Percentiles rank a stretch among this genome's conserved stretches.
Evolutionary conservation across 2,888 invertebrate genomes (phyloP).

Genomic region (Lasioglossum zephyrum): DNA sequence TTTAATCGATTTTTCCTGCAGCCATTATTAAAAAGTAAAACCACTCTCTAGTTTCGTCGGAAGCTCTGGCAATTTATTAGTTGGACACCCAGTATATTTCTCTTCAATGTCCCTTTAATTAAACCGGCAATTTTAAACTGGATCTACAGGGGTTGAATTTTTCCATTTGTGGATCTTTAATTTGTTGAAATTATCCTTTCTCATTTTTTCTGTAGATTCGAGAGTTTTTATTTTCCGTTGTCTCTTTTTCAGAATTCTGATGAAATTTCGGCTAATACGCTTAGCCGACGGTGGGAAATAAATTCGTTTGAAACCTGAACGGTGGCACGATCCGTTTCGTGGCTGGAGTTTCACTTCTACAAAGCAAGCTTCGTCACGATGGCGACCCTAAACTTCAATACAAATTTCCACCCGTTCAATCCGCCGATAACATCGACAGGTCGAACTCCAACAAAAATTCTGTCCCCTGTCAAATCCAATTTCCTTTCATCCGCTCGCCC

Average conservation of each 20-base stretch:
- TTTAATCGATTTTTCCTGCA: neutral
- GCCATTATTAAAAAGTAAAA: neutral
- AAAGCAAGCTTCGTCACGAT: neutral
- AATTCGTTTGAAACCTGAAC: neutral
- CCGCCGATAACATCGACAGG: neutral
- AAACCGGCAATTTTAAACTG: neutral
- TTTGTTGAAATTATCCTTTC: neutral
- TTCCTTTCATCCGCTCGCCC: neutral
- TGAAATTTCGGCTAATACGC: neutral
- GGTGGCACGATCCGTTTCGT: neutral
- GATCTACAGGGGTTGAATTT: neutral
- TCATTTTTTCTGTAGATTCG: too few species aligned
- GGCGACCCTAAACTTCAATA: neutral
- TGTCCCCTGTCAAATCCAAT: conserved; percentile 19
- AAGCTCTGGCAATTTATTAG: neutral
- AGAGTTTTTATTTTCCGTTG: neutral
- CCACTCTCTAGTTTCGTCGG: neutral
- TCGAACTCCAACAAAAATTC: neutral
- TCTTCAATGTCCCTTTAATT: neutral
- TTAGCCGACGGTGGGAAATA: neutral
- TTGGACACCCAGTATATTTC: neutral
- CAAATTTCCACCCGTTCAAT: neutral
- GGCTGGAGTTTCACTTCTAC: neutral
- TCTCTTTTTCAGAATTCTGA: neutral
- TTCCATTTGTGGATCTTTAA: neutral